Evolutionary conservation across 2,113 vertebrate species (phyloP).

Genomic region (Xiphophorus maculatus): DNA sequence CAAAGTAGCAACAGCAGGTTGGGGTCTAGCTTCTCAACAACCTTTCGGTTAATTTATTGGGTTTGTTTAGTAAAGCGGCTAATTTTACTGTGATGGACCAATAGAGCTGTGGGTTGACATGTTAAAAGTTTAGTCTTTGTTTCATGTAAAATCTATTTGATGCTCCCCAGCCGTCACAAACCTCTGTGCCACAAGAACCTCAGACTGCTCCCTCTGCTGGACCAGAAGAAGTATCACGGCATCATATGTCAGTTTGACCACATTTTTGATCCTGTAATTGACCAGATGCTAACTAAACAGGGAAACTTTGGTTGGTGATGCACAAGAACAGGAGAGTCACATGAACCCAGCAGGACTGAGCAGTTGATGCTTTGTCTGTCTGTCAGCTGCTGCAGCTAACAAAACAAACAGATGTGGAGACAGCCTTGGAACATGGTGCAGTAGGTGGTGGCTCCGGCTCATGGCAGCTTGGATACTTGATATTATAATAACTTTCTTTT

Average conservation of each 20-base stretch:
- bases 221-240: too few species aligned
- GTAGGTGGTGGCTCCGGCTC: not conserved
- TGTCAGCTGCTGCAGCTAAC: not conserved
- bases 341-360: not conserved
- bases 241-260: not conserved
- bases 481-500: slow-evolving; percentile 8
- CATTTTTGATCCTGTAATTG: not conserved
- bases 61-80: not conserved
- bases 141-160: not conserved
- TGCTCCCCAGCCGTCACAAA: not conserved
- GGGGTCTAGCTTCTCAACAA: too few species aligned
- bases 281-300: not conserved
- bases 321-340: not conserved
- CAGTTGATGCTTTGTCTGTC: not conserved
- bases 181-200: too few species aligned
- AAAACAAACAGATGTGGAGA: not conserved
- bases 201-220: too few species aligned
- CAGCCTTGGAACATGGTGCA: slow-evolving; percentile 13
- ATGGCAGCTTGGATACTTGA: not conserved
- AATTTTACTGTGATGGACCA: not conserved
- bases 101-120: not conserved
- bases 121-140: not conserved
- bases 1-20: too few species aligned
- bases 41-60: not conserved
- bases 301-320: not conserved